These are phyloP conservation scores for Pipistrellus kuhlii DNA, from an alignment of 2,797 vertebrate species.

Conservation along the genomic window DNA sequence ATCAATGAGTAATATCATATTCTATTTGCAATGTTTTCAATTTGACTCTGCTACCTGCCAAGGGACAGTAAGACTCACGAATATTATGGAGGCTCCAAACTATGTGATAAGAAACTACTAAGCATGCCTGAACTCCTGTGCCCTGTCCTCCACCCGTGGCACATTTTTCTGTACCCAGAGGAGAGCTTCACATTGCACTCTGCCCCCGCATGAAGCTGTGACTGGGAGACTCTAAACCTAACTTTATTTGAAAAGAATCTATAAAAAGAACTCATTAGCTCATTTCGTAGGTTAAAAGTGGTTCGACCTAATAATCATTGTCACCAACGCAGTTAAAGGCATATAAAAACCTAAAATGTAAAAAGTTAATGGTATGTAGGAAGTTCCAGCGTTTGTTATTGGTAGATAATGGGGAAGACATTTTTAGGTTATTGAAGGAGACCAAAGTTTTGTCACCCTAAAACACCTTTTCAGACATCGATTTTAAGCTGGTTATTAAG, in stretches of 20 bases:
- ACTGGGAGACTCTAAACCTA: not conserved
- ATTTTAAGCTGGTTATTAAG: not conserved
- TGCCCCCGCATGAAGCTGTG: not conserved
- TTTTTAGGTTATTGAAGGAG: not conserved
- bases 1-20: not conserved
- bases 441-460: not conserved
- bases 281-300: not conserved
- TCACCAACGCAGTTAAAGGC: not conserved
- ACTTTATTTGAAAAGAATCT: conserved; percentile 31
- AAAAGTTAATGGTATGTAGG: not conserved
- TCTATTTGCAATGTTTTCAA: not conserved
- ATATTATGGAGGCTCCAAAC: not conserved
- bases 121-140: not conserved
- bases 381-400: not conserved
- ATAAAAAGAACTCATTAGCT: not conserved
- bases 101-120: not conserved
- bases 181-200: not conserved
- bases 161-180: not conserved
- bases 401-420: not conserved
- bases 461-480: not conserved
- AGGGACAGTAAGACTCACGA: not conserved
- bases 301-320: not conserved
- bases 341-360: not conserved
- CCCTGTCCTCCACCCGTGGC: not conserved
- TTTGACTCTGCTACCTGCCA: not conserved